These are phyloP conservation scores for Cladorhizidae sp. DNA, from an alignment of 37 sponge, comb jelly and placozoan genomes.

Conservation along the genomic window DNA sequence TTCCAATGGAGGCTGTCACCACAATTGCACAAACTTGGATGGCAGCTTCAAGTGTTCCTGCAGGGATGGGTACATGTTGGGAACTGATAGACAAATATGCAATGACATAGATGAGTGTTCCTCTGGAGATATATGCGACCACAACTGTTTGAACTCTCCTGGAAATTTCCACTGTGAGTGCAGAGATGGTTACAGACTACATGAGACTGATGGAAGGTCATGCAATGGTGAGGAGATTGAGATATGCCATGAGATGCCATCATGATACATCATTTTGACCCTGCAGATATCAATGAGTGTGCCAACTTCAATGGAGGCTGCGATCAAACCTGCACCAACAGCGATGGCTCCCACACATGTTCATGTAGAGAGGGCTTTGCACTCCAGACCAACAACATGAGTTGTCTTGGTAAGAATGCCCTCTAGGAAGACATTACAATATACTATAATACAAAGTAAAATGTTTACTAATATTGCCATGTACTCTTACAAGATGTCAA, in stretches of 20 bases:
- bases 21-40: constrained; percentile 29
- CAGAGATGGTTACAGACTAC: neutral
- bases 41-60: constrained; percentile 26
- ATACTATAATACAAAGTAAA: neutral
- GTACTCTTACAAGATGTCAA: constrained; percentile 19
- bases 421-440: neutral
- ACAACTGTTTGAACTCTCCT: neutral
- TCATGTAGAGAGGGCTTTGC: constrained; percentile 3
- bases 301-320: constrained; percentile 25
- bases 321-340: constrained; percentile 42
- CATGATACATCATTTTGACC: neutral
- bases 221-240: no score
- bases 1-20: constrained; percentile 39
- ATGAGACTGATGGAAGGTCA: neutral
- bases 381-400: neutral
- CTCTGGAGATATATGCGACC: neutral
- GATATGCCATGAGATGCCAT: no score
- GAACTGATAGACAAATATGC: neutral
- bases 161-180: constrained; percentile 3
- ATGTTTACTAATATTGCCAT: neutral
- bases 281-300: constrained; percentile 45
- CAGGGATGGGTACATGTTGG: constrained; percentile 5
- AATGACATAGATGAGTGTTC: constrained; percentile 13
- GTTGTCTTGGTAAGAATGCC: constrained; percentile 1
- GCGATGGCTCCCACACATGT: constrained; percentile 1